These are phyloP conservation scores for Himalopsyche kuldschensis DNA, from an alignment of 2,888 invertebrate species.

Conservation along the genomic window DNA sequence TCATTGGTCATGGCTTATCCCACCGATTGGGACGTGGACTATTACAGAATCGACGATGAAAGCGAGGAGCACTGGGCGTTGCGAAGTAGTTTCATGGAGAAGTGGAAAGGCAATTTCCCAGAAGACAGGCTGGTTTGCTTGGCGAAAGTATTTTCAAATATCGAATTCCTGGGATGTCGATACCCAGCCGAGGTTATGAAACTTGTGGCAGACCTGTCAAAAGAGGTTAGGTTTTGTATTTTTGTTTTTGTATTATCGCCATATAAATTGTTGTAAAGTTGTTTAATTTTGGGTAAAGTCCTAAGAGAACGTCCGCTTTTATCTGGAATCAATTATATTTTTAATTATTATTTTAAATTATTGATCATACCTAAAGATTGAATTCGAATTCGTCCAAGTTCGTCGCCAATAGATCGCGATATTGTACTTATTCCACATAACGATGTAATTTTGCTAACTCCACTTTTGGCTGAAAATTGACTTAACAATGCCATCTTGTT, in stretches of 20 bases:
- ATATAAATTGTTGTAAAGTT: neutral
- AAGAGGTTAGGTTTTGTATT: constrained; percentile 47
- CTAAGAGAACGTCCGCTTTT: neutral
- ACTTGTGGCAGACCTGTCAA: constrained; percentile 55
- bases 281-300: neutral
- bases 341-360: too few relatives aligned
- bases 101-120: constrained; percentile 68
- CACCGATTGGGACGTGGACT: constrained; percentile 71
- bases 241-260: neutral
- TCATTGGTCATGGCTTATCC: constrained; percentile 6
- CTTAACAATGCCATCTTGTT: too few relatives aligned
- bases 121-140: constrained; percentile 64
- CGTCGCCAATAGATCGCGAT: too few relatives aligned
- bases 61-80: constrained; percentile 89
- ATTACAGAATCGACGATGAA: constrained; percentile 77
- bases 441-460: too few relatives aligned
- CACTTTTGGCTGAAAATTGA: too few relatives aligned
- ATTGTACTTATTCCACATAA: too few relatives aligned
- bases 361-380: too few relatives aligned
- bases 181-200: constrained; percentile 63
- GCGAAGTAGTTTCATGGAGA: constrained; percentile 73
- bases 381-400: too few relatives aligned
- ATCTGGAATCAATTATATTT: too few relatives aligned
- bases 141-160: constrained; percentile 65
- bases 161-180: constrained; percentile 65